Percentiles rank a stretch among this genome's conserved stretches.
These are phyloP conservation scores for Pogoniulus pusillus DNA, from an alignment of 2,797 vertebrate species.

Conservation along the genomic window DNA sequence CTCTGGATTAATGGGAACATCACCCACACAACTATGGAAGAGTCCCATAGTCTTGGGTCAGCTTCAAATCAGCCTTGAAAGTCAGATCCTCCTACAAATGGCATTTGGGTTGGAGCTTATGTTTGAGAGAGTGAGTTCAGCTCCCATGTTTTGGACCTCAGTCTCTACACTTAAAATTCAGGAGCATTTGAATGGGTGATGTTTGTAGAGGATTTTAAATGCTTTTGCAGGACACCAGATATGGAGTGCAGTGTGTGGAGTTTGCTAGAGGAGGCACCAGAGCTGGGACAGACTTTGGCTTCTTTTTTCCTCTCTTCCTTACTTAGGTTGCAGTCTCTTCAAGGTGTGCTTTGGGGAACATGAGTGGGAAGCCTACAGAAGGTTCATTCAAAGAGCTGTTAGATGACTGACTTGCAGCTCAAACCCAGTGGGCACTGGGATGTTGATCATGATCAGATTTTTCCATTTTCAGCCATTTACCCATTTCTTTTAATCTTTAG, in stretches of 20 bases:
- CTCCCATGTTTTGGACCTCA: neutral
- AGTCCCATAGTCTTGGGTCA: neutral
- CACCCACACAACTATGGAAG: neutral
- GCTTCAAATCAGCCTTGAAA: neutral
- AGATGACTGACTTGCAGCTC: neutral
- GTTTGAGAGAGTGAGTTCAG: neutral
- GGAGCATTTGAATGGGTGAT: neutral
- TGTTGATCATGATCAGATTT: neutral
- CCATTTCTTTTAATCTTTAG: neutral
- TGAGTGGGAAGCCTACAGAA: neutral
- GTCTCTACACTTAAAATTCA: neutral
- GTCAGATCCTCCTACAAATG: neutral
- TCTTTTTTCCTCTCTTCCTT: neutral
- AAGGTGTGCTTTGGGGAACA: neutral
- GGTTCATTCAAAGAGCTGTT: neutral
- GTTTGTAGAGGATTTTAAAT: neutral
- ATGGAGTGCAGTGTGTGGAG: neutral
- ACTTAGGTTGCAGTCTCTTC: neutral
- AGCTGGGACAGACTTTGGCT: neutral
- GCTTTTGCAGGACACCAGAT: neutral
- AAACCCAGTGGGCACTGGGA: neutral
- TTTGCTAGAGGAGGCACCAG: neutral
- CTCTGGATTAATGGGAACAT: neutral
- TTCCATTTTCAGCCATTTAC: neutral
- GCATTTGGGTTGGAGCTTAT: neutral